Base-by-base conservation (phyloP, 2,113 vertebrate genomes). In the Chamaetylas fuelleborni region DNA sequence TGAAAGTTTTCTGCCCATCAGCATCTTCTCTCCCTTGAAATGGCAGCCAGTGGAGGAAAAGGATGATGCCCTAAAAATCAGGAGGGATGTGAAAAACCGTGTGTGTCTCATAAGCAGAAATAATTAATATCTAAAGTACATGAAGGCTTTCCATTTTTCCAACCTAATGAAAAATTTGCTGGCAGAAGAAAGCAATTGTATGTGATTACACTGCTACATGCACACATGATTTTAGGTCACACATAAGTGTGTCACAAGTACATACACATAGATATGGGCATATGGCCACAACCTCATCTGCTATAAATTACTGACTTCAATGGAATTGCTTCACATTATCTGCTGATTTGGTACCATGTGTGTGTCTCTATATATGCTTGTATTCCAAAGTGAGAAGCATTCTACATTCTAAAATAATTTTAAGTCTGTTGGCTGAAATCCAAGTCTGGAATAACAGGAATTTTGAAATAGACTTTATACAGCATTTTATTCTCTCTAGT, bases 41-140 rank as follows among this genome's bases (percentile, higher is more conserved):
- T 13, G 10, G 11, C 8, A 79, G 36, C 11, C 47, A 18, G 7
- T 38, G 17, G 26, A 73, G 19, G 28, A 74, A 73, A 83, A 62
- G 31, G 20, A 82, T n/a, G 67, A 84, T 11, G 67, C 22, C 45
- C 65, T 87, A 54, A 93, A 88, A 92, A 86, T 33, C 67, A 86
- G 40, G 31, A 64, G 5, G 16, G 7, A 33, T 81, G 20, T 65
- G 65, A 72, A 89, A 76, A 22, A 72, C 13, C 28, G 2, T 48
- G 36, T 84, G 61, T 45, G 61, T 92, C 48, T 92, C 61, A 69
- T 48, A 85, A 91, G 15, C 45, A 91, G 77, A 92, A 95, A 79
- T 79, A 91, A 92, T 78, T 94, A 62, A 85, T 88, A 51, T 89
- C 53, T 76, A 25, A 92, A 92, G 53, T 79, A 92, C 5, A 19